Conservation (phyloP, 1,140 invertebrate species). For the Drosophila takahashii region DNA sequence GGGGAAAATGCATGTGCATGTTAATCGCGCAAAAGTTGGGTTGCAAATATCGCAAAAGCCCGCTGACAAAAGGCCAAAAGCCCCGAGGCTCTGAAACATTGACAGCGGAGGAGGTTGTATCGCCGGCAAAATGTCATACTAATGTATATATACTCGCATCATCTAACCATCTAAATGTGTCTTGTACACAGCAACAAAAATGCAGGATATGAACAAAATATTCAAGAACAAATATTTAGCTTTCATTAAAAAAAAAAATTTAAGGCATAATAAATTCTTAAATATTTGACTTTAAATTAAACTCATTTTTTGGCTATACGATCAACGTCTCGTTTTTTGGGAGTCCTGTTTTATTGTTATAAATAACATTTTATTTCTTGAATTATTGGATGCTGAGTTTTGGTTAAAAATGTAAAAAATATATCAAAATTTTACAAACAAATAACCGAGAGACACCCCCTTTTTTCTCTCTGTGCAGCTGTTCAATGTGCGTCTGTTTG, state of each 20-base stretch:
- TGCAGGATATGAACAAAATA: too few species aligned
- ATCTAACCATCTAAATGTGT: neutral
- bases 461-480: neutral
- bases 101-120: neutral
- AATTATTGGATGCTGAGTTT: too few species aligned
- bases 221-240: too few species aligned
- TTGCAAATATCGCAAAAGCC: constrained; percentile 25
- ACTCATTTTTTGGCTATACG: too few species aligned
- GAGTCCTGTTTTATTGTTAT: too few species aligned
- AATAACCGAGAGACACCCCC: too few species aligned
- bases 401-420: too few species aligned
- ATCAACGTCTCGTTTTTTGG: too few species aligned
- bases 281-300: too few species aligned
- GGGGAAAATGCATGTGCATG: neutral
- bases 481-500: constrained; percentile 36
- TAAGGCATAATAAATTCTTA: too few species aligned
- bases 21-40: constrained; percentile 24
- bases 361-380: too few species aligned
- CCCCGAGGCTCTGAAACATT: constrained; percentile 10
- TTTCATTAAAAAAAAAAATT: too few species aligned
- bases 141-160: constrained; percentile 1
- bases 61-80: constrained; percentile 1
- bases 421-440: neutral
- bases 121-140: constrained; percentile 31
- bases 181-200: neutral